Evolutionary conservation across 2,113 vertebrate species (phyloP).

Genomic region (Anolis sagrei): DNA sequence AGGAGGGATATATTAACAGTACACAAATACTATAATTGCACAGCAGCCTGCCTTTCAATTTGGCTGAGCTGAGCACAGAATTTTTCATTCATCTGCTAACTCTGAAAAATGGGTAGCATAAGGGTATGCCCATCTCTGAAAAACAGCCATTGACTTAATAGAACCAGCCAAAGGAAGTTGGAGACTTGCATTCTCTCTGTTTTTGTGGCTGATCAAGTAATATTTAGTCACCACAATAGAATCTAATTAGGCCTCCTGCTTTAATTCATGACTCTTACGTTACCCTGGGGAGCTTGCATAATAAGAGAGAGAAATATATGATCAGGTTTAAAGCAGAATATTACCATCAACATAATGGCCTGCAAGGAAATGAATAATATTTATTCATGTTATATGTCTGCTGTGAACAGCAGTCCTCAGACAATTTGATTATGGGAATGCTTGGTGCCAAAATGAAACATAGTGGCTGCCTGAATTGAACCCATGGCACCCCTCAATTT

Average conservation of each 20-base stretch:
- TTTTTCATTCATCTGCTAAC: slow-evolving; percentile 30
- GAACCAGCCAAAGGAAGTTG: slow-evolving; percentile 2
- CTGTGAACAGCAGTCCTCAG: not conserved
- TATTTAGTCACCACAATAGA: slow-evolving; percentile 12
- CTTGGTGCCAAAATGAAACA: not conserved
- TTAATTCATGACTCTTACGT: slow-evolving; percentile 25
- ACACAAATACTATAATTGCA: slow-evolving; percentile 32
- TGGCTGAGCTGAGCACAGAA: slow-evolving; percentile 20
- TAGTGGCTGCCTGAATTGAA: not conserved
- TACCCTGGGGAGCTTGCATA: slow-evolving; percentile 40
- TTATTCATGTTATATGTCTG: not conserved
- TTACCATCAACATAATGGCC: slow-evolving; percentile 4
- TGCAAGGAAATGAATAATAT: slow-evolving; percentile 20
- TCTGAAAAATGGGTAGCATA: slow-evolving; percentile 25
- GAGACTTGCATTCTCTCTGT: slow-evolving; percentile 4
- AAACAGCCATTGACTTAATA: slow-evolving; percentile 21
- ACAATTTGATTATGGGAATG: slow-evolving; percentile 6
- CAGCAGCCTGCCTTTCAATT: not conserved
- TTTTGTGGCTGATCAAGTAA: slow-evolving; percentile 11
- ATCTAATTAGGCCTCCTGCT: slow-evolving; percentile 45
- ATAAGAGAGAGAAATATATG: slow-evolving; percentile 14
- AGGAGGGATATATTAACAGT: slow-evolving; percentile 25
- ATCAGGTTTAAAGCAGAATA: slow-evolving; percentile 38
- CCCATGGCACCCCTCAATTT: not conserved
- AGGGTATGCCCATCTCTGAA: not conserved